Evolutionary conservation across 2,888 invertebrate genomes (phyloP).

Genomic region (Aradus depressus): DNA sequence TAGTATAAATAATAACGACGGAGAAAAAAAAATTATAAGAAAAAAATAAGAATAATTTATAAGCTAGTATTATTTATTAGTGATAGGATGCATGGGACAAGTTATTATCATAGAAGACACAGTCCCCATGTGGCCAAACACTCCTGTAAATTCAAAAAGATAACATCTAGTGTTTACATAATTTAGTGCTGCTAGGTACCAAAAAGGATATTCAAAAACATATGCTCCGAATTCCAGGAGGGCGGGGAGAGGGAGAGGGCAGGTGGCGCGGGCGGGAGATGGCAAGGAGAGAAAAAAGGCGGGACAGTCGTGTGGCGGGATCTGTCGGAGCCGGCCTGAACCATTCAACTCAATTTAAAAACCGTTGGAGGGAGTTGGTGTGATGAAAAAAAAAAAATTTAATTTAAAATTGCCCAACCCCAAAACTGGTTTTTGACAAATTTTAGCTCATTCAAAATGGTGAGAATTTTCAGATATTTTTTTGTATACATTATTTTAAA

Average conservation of each 20-base stretch:
- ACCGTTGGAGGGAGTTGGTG: too few species aligned
- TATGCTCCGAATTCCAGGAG: constrained; percentile 4
- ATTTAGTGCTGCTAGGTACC: constrained; percentile 17
- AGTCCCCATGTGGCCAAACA: constrained; percentile 11
- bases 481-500: too few species aligned
- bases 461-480: too few species aligned
- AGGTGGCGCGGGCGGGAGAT: constrained; percentile 11
- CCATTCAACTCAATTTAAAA: too few species aligned
- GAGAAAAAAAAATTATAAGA: background rate
- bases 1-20: background rate
- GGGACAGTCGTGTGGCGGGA: constrained; percentile 12
- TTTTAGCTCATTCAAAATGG: too few species aligned
- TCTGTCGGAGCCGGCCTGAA: too few species aligned
- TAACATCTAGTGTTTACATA: constrained; percentile 15
- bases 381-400: too few species aligned
- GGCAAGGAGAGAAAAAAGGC: too few species aligned
- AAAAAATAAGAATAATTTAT: constrained; percentile 8
- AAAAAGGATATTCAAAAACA: constrained; percentile 13
- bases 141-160: constrained; percentile 11
- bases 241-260: background rate
- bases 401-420: too few species aligned
- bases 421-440: too few species aligned
- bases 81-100: constrained; percentile 1
- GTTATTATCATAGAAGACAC: constrained; percentile 13
- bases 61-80: constrained; percentile 9